Percentiles rank a stretch among this genome's conserved stretches.
Conservation (phyloP, 2,797 vertebrate genomes). For the Sciaenops ocellatus region DNA sequence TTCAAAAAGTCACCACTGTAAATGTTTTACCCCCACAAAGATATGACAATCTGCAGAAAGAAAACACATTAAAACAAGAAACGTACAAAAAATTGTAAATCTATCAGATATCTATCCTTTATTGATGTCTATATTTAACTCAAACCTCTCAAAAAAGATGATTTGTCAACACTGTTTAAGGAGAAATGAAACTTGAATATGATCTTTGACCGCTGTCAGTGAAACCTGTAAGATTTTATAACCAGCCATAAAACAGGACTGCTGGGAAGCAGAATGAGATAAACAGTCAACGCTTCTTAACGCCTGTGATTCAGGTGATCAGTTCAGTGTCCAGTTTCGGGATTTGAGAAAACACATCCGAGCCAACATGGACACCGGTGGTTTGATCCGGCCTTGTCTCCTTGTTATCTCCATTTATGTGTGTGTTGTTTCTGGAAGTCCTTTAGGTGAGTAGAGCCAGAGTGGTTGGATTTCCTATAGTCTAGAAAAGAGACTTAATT, state of each 20-base stretch:
- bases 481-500: background rate
- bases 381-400: constrained; percentile 1
- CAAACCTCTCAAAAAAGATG: background rate
- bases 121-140: background rate
- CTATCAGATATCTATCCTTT: background rate
- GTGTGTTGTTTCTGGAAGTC: constrained; percentile 29
- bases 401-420: constrained; percentile 15
- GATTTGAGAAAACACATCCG: constrained; percentile 1
- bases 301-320: constrained; percentile 1
- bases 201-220: constrained; percentile 15
- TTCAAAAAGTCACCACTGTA: too few relatives aligned
- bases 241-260: constrained; percentile 55
- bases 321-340: constrained; percentile 12
- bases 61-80: constrained; percentile 10
- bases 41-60: background rate
- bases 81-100: background rate
- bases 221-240: constrained; percentile 33
- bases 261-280: constrained; percentile 5
- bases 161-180: background rate
- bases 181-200: constrained; percentile 23
- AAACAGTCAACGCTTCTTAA: background rate
- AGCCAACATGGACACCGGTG: constrained; percentile 20
- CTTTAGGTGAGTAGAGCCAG: constrained; percentile 60
- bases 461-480: too few relatives aligned
- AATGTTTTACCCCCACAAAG: background rate